Conservation (phyloP, 2,113 vertebrate genomes). For the Anas platyrhynchos region DNA sequence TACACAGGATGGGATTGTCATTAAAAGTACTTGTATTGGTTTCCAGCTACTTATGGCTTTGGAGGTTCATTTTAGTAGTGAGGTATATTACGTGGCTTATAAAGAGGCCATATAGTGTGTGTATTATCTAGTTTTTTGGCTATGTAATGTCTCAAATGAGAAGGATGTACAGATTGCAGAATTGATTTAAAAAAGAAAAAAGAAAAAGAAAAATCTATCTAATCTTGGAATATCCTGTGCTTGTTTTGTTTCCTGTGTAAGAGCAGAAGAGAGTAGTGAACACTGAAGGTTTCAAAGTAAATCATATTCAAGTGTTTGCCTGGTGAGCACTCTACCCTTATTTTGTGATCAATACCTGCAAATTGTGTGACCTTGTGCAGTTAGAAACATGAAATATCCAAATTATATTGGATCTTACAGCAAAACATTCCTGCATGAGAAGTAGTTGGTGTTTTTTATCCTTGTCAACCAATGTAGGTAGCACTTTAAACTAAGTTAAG, state of each 20-base stretch:
- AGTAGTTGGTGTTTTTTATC: neutral
- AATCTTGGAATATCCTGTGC: neutral
- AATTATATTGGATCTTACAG: neutral
- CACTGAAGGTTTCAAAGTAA: neutral
- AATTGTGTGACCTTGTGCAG: neutral
- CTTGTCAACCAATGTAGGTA: neutral
- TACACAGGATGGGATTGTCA: neutral
- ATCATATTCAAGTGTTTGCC: rapidly evolving
- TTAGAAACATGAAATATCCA: neutral
- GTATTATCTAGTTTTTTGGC: neutral
- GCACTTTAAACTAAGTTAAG: neutral
- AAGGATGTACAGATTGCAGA: neutral
- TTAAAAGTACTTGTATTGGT: neutral
- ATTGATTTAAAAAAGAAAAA: neutral
- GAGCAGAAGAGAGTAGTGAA: neutral
- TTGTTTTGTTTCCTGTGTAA: rapidly evolving
- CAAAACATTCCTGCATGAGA: neutral
- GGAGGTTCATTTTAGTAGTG: neutral
- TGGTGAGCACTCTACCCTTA: no score
- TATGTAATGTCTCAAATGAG: neutral
- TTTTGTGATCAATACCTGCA: neutral
- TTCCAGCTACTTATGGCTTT: neutral
- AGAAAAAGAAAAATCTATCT: rapidly evolving
- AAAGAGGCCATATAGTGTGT: neutral
- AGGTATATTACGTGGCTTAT: neutral